phyloP scores from a whole-genome alignment of 53 echinoderm and acorn worm genomes.

The Patiria pectinifera region DNA sequence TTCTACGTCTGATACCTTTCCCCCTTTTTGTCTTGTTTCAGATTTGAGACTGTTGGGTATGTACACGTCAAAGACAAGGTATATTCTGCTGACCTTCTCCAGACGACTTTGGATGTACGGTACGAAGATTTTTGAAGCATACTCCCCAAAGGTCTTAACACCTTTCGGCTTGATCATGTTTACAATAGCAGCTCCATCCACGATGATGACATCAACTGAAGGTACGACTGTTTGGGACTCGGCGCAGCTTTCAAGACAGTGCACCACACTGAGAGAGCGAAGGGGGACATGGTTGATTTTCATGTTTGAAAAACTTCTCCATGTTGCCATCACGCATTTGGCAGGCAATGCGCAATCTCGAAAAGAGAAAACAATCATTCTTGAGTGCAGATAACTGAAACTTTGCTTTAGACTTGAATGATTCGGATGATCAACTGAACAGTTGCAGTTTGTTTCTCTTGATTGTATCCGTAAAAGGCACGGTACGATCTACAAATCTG shows the following conservation, averaged over 20 bases:
- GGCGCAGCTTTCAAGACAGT: background rate
- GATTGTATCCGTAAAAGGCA: conserved; percentile 18
- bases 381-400: conserved; percentile 1
- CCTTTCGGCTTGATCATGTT: conserved; percentile 30
- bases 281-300: conserved; percentile 38
- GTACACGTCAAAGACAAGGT: conserved; percentile 66
- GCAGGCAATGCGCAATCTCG: conserved; percentile 2
- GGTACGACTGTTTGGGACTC: background rate
- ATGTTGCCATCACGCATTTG: conserved; percentile 10
- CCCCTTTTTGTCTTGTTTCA: conserved; percentile 41
- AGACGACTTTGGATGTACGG: background rate
- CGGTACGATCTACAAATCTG: conserved; percentile 15
- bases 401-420: background rate
- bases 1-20: conserved; percentile 64
- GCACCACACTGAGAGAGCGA: conserved; percentile 38
- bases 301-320: conserved; percentile 49
- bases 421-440: background rate
- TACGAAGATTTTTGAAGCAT: conserved; percentile 2
- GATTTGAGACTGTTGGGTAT: conserved; percentile 49
- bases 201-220: background rate
- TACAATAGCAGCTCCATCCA: conserved; percentile 54
- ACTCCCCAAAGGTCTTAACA: conserved; percentile 32
- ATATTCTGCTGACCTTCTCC: background rate
- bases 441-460: conserved; percentile 49
- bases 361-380: background rate